phyloP scores from a whole-genome alignment of 2,113 vertebrate genomes.

The Urocynchramus pylzowi region DNA sequence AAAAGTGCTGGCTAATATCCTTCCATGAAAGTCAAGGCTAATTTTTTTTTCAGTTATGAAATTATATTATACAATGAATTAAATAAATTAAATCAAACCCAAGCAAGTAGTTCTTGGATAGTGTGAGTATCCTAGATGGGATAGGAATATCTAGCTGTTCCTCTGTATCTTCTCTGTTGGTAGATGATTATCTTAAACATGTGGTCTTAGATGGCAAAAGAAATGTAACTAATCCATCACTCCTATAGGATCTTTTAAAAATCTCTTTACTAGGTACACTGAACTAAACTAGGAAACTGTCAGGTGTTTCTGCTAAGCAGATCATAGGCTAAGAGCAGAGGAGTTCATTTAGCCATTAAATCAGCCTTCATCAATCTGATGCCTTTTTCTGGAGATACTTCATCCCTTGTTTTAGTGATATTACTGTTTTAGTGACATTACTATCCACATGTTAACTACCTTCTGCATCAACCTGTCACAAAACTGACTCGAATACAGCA shows the following conservation, averaged over 20 bases:
- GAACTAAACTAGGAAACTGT: neutral
- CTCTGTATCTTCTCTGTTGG: neutral
- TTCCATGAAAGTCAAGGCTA: neutral
- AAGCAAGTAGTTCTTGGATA: neutral
- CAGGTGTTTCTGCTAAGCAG: neutral
- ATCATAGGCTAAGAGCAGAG: neutral
- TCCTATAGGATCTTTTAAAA: neutral
- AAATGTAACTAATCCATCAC: neutral
- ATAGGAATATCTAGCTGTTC: neutral
- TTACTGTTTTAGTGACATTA: neutral
- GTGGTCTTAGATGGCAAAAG: neutral
- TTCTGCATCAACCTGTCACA: neutral
- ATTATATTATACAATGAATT: neutral
- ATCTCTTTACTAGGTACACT: neutral
- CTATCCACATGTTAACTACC: neutral
- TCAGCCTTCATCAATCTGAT: neutral
- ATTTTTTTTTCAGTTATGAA: neutral
- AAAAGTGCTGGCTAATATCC: neutral
- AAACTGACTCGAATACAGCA: neutral
- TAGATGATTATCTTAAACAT: neutral
- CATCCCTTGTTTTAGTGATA: neutral
- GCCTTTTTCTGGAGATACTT: neutral
- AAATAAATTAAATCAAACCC: neutral
- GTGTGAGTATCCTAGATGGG: neutral
- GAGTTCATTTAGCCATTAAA: neutral